phyloP scores from a whole-genome alignment of 2,113 vertebrate species.

The Lagopus leucura region DNA sequence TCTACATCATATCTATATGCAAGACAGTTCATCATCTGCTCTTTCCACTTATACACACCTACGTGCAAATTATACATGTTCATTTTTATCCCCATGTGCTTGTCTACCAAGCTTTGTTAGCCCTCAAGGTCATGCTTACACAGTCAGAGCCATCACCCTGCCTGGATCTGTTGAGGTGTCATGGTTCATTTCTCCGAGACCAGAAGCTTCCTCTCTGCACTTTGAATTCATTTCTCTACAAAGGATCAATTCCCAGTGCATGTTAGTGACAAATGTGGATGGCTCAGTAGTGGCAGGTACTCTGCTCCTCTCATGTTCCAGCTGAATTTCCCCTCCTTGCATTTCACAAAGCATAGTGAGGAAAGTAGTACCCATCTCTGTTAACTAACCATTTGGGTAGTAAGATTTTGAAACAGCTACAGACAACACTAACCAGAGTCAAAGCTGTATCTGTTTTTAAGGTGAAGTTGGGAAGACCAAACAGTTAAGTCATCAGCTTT shows the following conservation, averaged over 20 bases:
- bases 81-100: neutral
- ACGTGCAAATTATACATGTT: neutral
- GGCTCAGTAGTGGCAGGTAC: neutral
- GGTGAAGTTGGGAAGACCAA: neutral
- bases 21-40: neutral
- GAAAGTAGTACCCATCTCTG: neutral
- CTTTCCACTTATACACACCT: fast-evolving
- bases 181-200: neutral
- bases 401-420: neutral
- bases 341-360: neutral
- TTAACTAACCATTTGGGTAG: neutral
- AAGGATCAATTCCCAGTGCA: neutral
- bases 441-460: neutral
- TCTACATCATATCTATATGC: neutral
- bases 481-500: neutral
- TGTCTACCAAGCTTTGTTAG: neutral
- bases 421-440: neutral
- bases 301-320: neutral
- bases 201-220: neutral
- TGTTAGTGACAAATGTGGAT: neutral
- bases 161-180: neutral
- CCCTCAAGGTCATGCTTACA: neutral
- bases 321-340: neutral
- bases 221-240: neutral
- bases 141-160: neutral